Base-by-base conservation (phyloP, 2,797 vertebrate species). In the Silurus aristotelis region DNA sequence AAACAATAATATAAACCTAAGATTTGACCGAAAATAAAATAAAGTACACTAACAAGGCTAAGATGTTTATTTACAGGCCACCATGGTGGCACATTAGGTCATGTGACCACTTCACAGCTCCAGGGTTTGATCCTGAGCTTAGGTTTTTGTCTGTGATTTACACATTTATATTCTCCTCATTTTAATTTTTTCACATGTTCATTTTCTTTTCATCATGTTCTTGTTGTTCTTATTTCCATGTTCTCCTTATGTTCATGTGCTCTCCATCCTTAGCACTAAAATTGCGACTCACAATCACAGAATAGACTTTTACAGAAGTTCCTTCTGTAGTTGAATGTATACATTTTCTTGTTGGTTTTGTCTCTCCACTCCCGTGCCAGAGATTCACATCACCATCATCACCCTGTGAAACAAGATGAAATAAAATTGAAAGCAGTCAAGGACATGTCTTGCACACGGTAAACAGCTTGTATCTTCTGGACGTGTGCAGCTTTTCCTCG, bases 361-460 rank as follows among this genome's bases (percentile, higher is more conserved):
- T 92, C 92, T 93, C 92, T 93, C 94, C 93, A 92, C 92, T 93
- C 92, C 92, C 88, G 89, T 92, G 90, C 92, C 91, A 90, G 93
- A 95, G 94, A 95, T 94, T 95, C 94, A 94, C 94, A 94, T 95
- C 94, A 94, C 94, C 94, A 94, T 95, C 94, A 93, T 93, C 94
- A 94, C 92, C 92, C 93, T 90, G 93, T 92, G 94, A 95, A 95
- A 96, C 94, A 95, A 95, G 95, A 95, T 96, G 95, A 96, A 96
- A 96, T 95, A 95, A 96, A 95, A 95, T 92, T 94, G 92, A 95
- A 95, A 95, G 94, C 95, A 95, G 95, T 95, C 95, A 95, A 95
- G 95, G 95, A 96, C 95, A 95, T 93, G 94, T 94, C 95, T 95
- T 94, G 94, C 95, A 95, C 93, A 94, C 94, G 92, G 94, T 95